Base-by-base conservation (phyloP, 2,113 vertebrate species). In the Microtus ochrogaster region DNA sequence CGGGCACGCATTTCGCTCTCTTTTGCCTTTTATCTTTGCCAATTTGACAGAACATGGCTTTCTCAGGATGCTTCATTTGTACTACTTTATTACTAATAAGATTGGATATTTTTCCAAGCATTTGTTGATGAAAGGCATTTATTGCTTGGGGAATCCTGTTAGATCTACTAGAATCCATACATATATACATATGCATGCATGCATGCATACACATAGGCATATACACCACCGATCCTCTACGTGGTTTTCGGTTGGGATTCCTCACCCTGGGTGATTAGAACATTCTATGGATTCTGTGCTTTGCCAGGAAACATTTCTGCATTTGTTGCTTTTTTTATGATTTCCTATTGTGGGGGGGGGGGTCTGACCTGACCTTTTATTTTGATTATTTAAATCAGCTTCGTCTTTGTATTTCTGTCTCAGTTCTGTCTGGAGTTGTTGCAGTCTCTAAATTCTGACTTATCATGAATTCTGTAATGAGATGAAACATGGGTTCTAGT, bases 381-480 rank as follows among this genome's bases (percentile, higher is more conserved):
- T 79, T 91, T 22, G 65, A 70, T 8, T 73, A 30, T 52, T 74
- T 1, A 55, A 74, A 79, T 70, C 19, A 44, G 30, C 52, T 91
- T 70, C 6, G 7, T 68, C 28, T 90, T 55, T 74, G 52, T 49
- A 61, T 41, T 84, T 41, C 55, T 52, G 65, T 68, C 79, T 84
- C 94, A 7, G 6, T 73, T 47, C 73, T 61, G 17, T 68, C 74
- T 65, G 83, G 83, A 81, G 49, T 41, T 8, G 66, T 36, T 28
- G 3, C 6, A 70, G 36, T 22, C 55, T 76, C 14, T 2, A 63
- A 76, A 76, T 55, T 86, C 21, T 61, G 82, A 89, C 63, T 95
- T 24, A 81, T 72, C 12, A 14, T n/a, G 47, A 52, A 85, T 82
- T 96, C 73, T 92, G 74, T 84, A 91, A 84, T 24, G 44, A 93